Evolutionary conservation across 2,113 vertebrate genomes (phyloP), one percentile per base, ranked within the genome.

Genomic region (Caloenas nicobarica): DNA sequence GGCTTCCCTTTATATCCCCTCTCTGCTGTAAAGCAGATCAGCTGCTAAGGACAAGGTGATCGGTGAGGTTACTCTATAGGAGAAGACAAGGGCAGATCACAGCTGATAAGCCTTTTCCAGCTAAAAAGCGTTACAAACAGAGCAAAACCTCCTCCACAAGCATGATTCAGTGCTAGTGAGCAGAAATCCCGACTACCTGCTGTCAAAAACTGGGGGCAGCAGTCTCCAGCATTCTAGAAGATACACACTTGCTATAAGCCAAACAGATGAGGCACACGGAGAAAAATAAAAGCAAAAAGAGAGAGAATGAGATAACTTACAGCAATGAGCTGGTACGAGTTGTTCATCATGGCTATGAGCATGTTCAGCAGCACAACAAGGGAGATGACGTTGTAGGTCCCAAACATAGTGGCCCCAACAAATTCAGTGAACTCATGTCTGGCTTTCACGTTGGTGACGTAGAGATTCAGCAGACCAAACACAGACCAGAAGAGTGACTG

Each of bases 331-430:
- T 99, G 99, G 97, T 99, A 99, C 74, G 99, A 99, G 97, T 99
- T 99, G 98, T 99, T 99, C 99, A 99, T 99, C 99, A 99, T 99
- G 96, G 99, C 99, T 68, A 99, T 99, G 78, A 99, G 98, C 99
- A 99, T 99, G 98, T 99, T 99, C 93, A 99, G 98, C 89, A 99
- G 98, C 65, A 99, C 99, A 66, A 99, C 99, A 74, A 99, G 97
- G 16, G 99, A 99, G 98, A 99, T 99, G 91, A 99, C 98, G 2
- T 99, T 99, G 98, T 99, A 99, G 11, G 99, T 99, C 78, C 99
- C 99, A 23, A 99, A 99, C 99, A 99, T 99, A 14, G 99, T 99
- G 34, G 99, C 99, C 57, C 99, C 99, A 21, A 99, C 99, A 74
- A 99, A 99, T 86, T 99, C 99, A 0, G 99, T 99, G 97, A 99